Conservation (phyloP, 2,113 vertebrate species). For the Synodontis membranacea region DNA sequence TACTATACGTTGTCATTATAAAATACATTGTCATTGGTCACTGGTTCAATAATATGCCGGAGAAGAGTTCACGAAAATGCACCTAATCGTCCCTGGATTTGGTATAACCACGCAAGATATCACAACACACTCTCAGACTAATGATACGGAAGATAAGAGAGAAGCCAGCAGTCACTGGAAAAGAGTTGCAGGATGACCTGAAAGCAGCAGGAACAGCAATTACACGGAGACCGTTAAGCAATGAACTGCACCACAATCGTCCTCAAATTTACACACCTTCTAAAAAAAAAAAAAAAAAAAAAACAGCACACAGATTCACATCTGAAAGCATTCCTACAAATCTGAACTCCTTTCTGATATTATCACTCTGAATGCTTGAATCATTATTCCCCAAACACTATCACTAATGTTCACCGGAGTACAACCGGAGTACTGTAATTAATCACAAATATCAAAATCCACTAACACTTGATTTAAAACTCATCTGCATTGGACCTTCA, state of each 20-base stretch:
- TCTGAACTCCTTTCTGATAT: neutral
- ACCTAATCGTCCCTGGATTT: too few species aligned
- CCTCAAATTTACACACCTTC: too few species aligned
- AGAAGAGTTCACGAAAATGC: neutral
- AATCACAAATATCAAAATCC: neutral
- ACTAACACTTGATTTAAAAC: neutral
- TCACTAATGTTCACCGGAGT: neutral
- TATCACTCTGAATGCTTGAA: neutral
- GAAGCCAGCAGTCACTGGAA: neutral
- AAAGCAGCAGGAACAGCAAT: neutral
- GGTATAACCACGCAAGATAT: too few species aligned
- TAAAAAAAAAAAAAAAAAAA: neutral
- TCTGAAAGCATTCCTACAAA: neutral
- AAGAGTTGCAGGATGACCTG: neutral
- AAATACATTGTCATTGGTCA: neutral
- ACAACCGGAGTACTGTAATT: neutral
- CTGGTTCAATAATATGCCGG: too few species aligned
- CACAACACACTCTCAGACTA: neutral
- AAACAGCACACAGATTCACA: neutral
- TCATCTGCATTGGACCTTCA: constrained; percentile 1
- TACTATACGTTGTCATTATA: neutral
- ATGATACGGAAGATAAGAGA: too few species aligned
- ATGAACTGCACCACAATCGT: neutral
- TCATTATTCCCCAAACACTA: neutral
- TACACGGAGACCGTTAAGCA: neutral